Base-by-base conservation (phyloP, 1,140 invertebrate genomes). In the Drosophila ficusphila region DNA sequence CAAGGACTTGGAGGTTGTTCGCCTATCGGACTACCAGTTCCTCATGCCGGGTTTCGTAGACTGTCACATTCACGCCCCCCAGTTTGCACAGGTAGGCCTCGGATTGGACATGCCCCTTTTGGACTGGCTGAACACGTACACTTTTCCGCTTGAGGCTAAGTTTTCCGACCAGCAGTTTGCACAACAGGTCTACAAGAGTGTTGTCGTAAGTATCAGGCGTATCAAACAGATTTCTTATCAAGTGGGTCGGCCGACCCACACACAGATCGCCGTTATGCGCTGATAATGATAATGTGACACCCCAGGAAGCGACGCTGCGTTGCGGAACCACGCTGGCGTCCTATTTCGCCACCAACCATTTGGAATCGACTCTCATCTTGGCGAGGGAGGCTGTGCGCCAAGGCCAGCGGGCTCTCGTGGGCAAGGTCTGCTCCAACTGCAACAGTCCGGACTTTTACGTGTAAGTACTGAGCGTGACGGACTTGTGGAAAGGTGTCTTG, bases 31-130 rank as follows among this genome's bases (percentile, higher is more conserved):
- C 7, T 92, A 92, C 49, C 94, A 97, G 92, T 95, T 98, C 90
- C 79, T 98, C 4, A 95, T 97, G 74, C 97, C 97, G 3, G 97
- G 97, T 3, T 95, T 98, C 61, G 93, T 98, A 3, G 97, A 98
- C 90, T 95, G 95, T 9, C 97, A 98, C 77, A 95, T 96, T 39
- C 97, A 98, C 93, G 96, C 96, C 0, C 95, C 96, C 2, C 97
- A 98, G 92, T 95, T 96, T 76, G 95, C 96, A 1, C 97, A 97
- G 91, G 91, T 95, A 62, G 97, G 97, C 5, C 81, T 97, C 8
- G 97, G 96, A 0, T 93, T 96, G 54, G 96, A 97, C 85, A 93
- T 94, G 69, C 93, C 94, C 0, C 92, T 98, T 8, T 91, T 98
- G 1, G 95, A 97, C 52, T 98, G 97, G 97, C 92, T 98, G 0